A percentile compares a stretch with the other conserved stretches of the same genome.
Evolutionary conservation across 2,888 invertebrate species (phyloP).

Genomic region (Aphodius sticticus): DNA sequence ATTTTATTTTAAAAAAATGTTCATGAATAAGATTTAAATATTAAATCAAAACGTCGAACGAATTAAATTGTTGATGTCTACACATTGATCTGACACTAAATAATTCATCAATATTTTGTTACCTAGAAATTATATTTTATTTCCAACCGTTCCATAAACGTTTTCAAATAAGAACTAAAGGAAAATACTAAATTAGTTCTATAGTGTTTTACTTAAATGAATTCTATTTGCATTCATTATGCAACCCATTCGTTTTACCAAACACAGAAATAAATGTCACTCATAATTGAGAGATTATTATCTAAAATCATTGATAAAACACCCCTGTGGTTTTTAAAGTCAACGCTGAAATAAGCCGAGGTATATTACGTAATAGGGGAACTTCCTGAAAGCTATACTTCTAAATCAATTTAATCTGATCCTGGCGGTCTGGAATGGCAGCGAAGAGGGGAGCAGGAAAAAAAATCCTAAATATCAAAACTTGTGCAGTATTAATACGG

Average conservation of each 20-base stretch:
- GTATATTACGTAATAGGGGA: slow-evolving; percentile 11
- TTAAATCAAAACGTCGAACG: too few relatives aligned
- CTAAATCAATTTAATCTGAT: slow-evolving; percentile 19
- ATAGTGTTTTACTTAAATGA: too few relatives aligned
- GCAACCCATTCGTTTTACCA: not conserved
- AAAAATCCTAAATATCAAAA: slow-evolving; percentile 20
- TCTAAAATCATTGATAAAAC: not conserved
- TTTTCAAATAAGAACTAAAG: too few relatives aligned
- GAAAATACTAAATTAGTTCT: too few relatives aligned
- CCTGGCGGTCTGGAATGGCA: slow-evolving; percentile 14
- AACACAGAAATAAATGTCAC: not conserved
- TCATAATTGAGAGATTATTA: not conserved
- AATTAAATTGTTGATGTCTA: too few relatives aligned
- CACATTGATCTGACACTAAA: too few relatives aligned
- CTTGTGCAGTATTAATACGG: slow-evolving; percentile 30
- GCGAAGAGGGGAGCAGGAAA: slow-evolving; percentile 17
- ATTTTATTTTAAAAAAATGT: too few relatives aligned
- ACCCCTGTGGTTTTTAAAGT: not conserved
- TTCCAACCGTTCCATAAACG: too few relatives aligned
- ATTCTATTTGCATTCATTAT: not conserved
- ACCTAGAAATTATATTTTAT: too few relatives aligned
- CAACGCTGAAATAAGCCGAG: not conserved
- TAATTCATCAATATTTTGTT: too few relatives aligned
- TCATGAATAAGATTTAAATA: too few relatives aligned
- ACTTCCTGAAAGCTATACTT: slow-evolving; percentile 12